Base-by-base conservation (phyloP, 2,888 invertebrate genomes). In the Panopea generosa region DNA sequence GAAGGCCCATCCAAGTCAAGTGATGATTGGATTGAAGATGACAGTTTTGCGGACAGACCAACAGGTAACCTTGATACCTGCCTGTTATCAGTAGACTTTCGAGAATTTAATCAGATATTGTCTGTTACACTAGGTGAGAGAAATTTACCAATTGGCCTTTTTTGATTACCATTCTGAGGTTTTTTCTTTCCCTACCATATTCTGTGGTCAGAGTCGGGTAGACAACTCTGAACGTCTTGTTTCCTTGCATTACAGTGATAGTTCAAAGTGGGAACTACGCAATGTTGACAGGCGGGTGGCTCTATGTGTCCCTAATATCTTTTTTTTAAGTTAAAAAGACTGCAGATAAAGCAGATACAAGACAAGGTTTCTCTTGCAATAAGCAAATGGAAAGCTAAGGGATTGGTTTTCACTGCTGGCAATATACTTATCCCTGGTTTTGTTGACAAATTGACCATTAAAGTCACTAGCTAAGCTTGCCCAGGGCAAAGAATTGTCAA, bases 331-430 rank as follows among this genome's bases (percentile, higher is more conserved):
- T 18, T 65, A 14, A 71, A 71, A 52, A 24, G 26, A 20, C 11
- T 70, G n/a, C 70, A 63, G 45, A 63, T 70, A 6, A 74, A 79
- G 29, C 66, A 76, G 20, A 29, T 75, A 9, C 29, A 18, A 27
- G 75, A 75, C 40, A 75, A 75, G 53, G 69, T 68, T 3, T 53
- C 59, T 11, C 65, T 75, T 52, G 75, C 75, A 9, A 52, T 75
- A 0, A 27, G 75, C 18, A 75, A 75, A 26, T 75, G 70, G 43
- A 65, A 72, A 68, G 20, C 43, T 18, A 47, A 56, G 26, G 60
- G 60, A 45, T 9, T 45, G 45, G 45, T 16, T 18, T 16, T 20
- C 45, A 9, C 16, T 45, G 20, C 16, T 45, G 45, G n/a, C n/a
- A n/a, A n/a, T n/a, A n/a, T n/a, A n/a, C 33, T 4, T 33, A 33